Evolutionary conservation across 2,888 invertebrate species (phyloP).

Genomic region (Andrena praecox): DNA sequence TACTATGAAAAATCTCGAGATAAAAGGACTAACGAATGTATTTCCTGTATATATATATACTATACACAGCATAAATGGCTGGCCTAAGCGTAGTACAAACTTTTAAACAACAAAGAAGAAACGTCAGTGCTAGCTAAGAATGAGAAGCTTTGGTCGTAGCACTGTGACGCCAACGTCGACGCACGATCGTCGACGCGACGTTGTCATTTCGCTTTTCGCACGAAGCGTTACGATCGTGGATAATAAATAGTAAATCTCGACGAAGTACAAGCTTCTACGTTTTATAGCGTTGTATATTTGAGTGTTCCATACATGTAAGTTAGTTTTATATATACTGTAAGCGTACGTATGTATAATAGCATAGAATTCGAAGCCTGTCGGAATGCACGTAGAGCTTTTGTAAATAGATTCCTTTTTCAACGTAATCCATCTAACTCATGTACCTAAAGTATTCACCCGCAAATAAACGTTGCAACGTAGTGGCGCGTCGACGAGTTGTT

Average conservation of each 20-base stretch:
- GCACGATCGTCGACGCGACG: conserved; percentile 14
- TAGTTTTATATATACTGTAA: conserved; percentile 70
- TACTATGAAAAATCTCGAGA: conserved; percentile 13
- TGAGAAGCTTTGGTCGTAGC: conserved; percentile 27
- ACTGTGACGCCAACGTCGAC: conserved; percentile 26
- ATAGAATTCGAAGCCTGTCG: conserved; percentile 57
- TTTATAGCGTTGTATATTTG: conserved; percentile 71
- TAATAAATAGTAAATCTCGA: conserved; percentile 54
- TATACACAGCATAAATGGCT: conserved; percentile 55
- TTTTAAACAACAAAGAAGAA: conserved; percentile 50
- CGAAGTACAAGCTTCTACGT: conserved; percentile 71
- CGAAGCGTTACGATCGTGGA: conserved; percentile 25
- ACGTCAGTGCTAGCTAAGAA: conserved; percentile 11
- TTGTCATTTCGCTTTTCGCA: conserved; percentile 22
- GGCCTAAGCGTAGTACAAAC: conserved; percentile 75
- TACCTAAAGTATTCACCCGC: conserved; percentile 15
- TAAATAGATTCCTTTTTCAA: conserved; percentile 61
- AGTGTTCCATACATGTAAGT: conserved; percentile 71
- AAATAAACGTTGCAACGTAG: conserved; percentile 15
- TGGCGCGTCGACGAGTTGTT: not conserved
- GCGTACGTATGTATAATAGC: conserved; percentile 54
- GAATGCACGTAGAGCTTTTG: conserved; percentile 60
- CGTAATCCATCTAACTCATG: not conserved
- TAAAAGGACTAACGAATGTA: conserved; percentile 20
- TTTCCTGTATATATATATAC: conserved; percentile 22